A percentile compares a stretch with the other conserved stretches of the same genome.
These are phyloP conservation scores for Passerina amoena DNA, from an alignment of 2,113 vertebrate genomes.

Conservation along the genomic window DNA sequence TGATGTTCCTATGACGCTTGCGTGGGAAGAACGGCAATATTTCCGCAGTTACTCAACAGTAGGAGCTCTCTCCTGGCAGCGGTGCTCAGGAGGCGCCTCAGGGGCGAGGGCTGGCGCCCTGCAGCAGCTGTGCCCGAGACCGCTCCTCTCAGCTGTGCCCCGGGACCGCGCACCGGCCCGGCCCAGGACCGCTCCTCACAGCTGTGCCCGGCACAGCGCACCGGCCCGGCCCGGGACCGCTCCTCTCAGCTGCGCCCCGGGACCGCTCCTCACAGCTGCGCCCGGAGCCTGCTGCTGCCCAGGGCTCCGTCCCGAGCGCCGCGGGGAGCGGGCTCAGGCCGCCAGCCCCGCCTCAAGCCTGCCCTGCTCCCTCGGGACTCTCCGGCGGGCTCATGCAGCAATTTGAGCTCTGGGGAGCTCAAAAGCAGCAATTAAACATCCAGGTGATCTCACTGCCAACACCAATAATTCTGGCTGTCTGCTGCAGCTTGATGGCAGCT, in stretches of 20 bases:
- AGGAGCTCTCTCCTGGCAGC: neutral
- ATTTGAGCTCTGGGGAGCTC: neutral
- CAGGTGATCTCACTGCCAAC: neutral
- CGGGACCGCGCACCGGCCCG: neutral
- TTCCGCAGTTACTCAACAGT: neutral
- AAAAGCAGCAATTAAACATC: neutral
- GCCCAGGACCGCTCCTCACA: too few species aligned
- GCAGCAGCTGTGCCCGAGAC: neutral
- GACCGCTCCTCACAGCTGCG: accelerated
- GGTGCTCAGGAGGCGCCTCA: accelerated
- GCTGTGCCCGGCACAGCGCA: too few species aligned
- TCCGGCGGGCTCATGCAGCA: neutral
- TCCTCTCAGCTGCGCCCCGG: too few species aligned
- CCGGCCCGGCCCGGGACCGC: neutral
- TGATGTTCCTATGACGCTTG: neutral
- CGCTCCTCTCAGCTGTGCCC: too few species aligned
- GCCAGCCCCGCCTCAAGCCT: accelerated
- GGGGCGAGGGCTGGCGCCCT: accelerated
- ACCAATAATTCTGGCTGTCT: neutral
- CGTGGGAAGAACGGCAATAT: accelerated
- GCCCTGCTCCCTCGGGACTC: neutral
- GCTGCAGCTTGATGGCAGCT: neutral
- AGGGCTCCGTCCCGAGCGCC: neutral
- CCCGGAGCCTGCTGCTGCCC: neutral
- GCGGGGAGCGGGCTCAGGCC: accelerated